These are phyloP conservation scores for Eleutherodactylus coqui DNA, from an alignment of 2,797 vertebrate species.

Conservation along the genomic window DNA sequence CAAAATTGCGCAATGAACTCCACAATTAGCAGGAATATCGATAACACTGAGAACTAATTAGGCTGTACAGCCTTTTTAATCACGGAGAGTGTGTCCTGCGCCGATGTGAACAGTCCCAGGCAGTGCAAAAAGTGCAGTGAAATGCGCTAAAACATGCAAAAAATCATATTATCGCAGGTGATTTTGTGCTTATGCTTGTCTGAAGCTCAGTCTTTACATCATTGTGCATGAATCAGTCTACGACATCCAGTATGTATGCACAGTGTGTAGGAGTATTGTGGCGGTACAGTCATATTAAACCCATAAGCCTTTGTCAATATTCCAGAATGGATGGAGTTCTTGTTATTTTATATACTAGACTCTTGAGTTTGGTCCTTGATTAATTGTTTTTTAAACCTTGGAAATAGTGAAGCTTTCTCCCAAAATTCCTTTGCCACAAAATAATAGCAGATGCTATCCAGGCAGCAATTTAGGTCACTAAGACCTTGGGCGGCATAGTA, in stretches of 20 bases:
- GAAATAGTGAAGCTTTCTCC: slow-evolving; percentile 56
- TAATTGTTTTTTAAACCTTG: slow-evolving; percentile 33
- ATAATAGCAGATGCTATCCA: slow-evolving; percentile 83
- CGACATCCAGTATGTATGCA: neutral
- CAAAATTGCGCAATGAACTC: no score
- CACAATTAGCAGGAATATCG: no score
- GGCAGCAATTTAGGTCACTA: slow-evolving; percentile 81
- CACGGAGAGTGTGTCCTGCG: no score
- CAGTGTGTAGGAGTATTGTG: neutral
- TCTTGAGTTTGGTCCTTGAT: slow-evolving; percentile 42
- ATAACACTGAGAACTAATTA: no score
- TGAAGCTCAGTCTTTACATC: no score
- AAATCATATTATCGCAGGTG: no score
- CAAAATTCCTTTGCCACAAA: slow-evolving; percentile 76
- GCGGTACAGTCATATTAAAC: no score
- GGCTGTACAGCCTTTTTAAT: no score
- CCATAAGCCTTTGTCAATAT: neutral
- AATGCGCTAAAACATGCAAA: no score
- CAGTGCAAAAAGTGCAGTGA: no score
- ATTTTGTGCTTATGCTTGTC: no score
- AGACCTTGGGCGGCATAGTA: slow-evolving; percentile 68
- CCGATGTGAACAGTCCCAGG: no score
- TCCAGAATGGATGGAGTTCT: neutral
- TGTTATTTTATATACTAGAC: slow-evolving; percentile 30
- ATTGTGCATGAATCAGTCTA: neutral